Evolutionary conservation across 1,140 invertebrate species (phyloP).

Genomic region (Galleria mellonella): DNA sequence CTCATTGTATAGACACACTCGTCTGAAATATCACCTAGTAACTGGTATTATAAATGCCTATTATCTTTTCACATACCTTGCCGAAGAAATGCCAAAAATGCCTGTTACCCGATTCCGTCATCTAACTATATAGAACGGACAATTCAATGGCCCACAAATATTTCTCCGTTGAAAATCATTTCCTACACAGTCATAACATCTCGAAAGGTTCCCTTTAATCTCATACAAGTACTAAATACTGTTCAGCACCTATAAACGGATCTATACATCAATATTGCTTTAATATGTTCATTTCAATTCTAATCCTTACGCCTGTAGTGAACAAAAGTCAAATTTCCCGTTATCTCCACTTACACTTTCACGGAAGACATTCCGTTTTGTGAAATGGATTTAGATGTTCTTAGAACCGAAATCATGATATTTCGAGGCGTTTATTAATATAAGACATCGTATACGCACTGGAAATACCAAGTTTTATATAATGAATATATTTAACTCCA

Average conservation of each 20-base stretch:
- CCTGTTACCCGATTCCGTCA: too few relatives aligned
- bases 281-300: too few relatives aligned
- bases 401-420: constrained; percentile 32
- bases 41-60: too few relatives aligned
- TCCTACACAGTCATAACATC: neutral
- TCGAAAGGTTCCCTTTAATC: neutral
- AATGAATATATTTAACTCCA: constrained; percentile 16
- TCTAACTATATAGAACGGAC: too few relatives aligned
- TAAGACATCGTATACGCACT: constrained; percentile 17
- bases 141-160: too few relatives aligned
- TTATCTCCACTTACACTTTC: constrained; percentile 19
- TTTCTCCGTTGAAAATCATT: too few relatives aligned
- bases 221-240: neutral
- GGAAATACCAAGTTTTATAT: constrained; percentile 13
- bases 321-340: neutral
- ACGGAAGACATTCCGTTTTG: constrained; percentile 46
- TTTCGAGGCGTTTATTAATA: constrained; percentile 41
- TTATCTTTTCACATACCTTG: too few relatives aligned
- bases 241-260: neutral
- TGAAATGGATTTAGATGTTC: constrained; percentile 50
- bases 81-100: too few relatives aligned
- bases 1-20: too few relatives aligned
- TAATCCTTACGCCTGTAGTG: neutral
- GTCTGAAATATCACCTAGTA: too few relatives aligned
- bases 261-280: too few relatives aligned